Evolutionary conservation across 2,797 vertebrate species (phyloP), one percentile per base, ranked within the genome.

Genomic region (Linurgus olivaceus): DNA sequence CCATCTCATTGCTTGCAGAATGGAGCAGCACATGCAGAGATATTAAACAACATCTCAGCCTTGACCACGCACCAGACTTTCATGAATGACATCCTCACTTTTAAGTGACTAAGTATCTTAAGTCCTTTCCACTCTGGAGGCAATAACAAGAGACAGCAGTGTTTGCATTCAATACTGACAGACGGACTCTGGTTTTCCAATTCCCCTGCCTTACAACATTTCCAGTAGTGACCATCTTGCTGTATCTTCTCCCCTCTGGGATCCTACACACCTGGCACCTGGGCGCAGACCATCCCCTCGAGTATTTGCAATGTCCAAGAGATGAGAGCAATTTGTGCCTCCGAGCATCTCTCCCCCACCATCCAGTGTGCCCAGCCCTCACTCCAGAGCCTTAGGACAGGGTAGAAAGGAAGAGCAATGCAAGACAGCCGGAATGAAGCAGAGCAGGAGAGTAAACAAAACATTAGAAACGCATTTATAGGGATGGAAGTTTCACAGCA

Each of bases 1-100:
- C 13, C 17, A 21, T 47, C 42, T 63, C 0, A 0, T 6, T 76
- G 45, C 33, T 55, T 45, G n/a, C 6, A 55, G 57, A 38, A 54
- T 0, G 11, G 68, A 57, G 26, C 14, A 7, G 44, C 13, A 17
- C 65, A 5, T 7, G 16, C 4, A 7, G 44, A 33, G 52, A 33
- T 45, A 13, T 1, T 0, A 40, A 83, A 55, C 13, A 13, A 4
- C 31, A 42, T 42, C 31, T 51, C 50, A 51, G 66, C 58, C 38
- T 25, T 50, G 48, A 45, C 21, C 61, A 33, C 61, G 21, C 37
- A 61, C 63, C 45, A 79, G 40, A 42, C 42, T 26, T 68, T 33
- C 45, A 24, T 9, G 40, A 8, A 15, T 28, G 18, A n/a, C 21
- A 26, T 0, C 11, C 13, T 51, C 33, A 6, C 9, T 48, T 65